Percentiles rank a stretch among this genome's conserved stretches.
Evolutionary conservation across 1,140 invertebrate species (phyloP).

Genomic region (Daktulosphaira vitifoliae): DNA sequence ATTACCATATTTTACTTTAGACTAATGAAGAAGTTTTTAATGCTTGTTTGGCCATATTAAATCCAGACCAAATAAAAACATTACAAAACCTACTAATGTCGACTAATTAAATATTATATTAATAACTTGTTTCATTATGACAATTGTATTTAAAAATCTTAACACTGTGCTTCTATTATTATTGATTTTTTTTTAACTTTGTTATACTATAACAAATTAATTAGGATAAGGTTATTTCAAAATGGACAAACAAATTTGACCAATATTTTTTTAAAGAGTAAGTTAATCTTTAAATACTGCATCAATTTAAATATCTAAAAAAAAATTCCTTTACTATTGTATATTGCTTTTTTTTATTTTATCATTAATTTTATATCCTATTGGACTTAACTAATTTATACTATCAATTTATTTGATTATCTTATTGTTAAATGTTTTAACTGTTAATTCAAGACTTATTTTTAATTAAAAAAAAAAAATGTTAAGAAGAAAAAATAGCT

Average conservation of each 20-base stretch:
- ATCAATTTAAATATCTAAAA: background rate
- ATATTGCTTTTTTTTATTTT: background rate
- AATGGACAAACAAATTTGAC: too few relatives aligned
- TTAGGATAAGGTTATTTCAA: too few relatives aligned
- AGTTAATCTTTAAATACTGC: background rate
- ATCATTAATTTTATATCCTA: slow-evolving; percentile 7
- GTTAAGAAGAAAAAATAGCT: too few relatives aligned
- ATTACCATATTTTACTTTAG: background rate
- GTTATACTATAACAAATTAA: slow-evolving; percentile 18
- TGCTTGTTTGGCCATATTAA: slow-evolving; percentile 9
- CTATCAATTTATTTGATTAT: slow-evolving; percentile 6
- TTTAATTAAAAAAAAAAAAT: too few relatives aligned
- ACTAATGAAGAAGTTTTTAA: slow-evolving; percentile 18
- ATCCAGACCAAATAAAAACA: background rate
- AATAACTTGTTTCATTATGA: slow-evolving; percentile 2
- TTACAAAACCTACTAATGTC: slow-evolving; percentile 8
- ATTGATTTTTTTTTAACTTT: slow-evolving; percentile 7
- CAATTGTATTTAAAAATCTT: slow-evolving; percentile 2
- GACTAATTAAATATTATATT: slow-evolving; percentile 5
- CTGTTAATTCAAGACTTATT: background rate
- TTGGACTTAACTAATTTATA: background rate
- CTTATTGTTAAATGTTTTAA: slow-evolving; percentile 1
- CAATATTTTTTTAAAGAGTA: too few relatives aligned
- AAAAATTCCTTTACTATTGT: background rate
- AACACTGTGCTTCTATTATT: slow-evolving; percentile 7